phyloP scores from a whole-genome alignment of 2,888 invertebrate species.

The Metellina segmentata region DNA sequence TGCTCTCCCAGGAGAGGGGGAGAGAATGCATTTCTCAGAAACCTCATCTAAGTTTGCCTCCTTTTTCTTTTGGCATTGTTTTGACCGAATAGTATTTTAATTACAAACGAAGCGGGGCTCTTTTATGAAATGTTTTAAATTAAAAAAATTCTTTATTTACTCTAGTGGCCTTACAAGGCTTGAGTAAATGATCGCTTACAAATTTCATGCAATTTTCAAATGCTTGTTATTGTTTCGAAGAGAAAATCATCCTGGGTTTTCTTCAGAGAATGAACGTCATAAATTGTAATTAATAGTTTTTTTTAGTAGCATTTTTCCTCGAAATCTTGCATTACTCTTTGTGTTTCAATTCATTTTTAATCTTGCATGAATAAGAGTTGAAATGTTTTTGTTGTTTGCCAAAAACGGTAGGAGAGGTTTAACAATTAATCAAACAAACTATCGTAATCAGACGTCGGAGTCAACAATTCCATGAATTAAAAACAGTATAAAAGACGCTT shows the following conservation, averaged over 20 bases:
- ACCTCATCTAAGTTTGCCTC: slow-evolving; percentile 7
- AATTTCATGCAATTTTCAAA: slow-evolving; percentile 30
- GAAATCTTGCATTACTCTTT: not conserved
- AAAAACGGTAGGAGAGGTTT: not conserved
- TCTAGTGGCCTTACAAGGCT: not conserved
- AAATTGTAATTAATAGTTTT: slow-evolving; percentile 1
- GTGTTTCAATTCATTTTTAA: not conserved
- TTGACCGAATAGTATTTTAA: slow-evolving; percentile 62
- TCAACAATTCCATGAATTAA: not conserved
- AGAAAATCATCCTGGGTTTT: not conserved
- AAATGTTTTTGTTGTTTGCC: not conserved
- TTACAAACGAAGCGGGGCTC: slow-evolving; percentile 28
- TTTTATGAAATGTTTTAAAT: slow-evolving; percentile 46
- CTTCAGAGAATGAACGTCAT: slow-evolving; percentile 15
- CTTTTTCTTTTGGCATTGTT: slow-evolving; percentile 53
- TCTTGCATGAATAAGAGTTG: not conserved
- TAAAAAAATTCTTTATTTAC: slow-evolving; percentile 27
- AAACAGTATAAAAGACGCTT: too few species aligned
- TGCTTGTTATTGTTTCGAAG: not conserved
- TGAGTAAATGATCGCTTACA: slow-evolving; percentile 6
- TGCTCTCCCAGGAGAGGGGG: slow-evolving; percentile 11
- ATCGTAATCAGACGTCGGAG: not conserved
- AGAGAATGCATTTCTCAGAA: slow-evolving; percentile 22
- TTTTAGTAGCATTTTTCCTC: not conserved
- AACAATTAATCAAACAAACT: not conserved